Base-by-base conservation (phyloP, 1,140 invertebrate species). In the Amphibalanus amphitrite region DNA sequence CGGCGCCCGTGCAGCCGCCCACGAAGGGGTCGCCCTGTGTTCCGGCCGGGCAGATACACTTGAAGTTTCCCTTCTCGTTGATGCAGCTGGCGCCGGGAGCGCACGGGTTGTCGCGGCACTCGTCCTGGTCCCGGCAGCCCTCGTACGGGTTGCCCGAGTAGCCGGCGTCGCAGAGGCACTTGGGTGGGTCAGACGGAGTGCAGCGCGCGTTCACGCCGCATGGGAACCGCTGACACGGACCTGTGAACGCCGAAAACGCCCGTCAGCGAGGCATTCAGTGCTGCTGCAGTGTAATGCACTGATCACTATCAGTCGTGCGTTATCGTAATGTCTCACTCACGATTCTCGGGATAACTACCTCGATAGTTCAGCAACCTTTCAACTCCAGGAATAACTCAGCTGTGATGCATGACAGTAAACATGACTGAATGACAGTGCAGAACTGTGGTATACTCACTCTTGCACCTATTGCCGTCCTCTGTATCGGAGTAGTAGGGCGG, bases 121-220 rank as follows among this genome's bases (percentile, higher is more conserved):
- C 92, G 78, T 95, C 89, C 68, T 91, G 87, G 78, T 94, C 91
- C 0, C 87, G 82, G 79, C 91, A 94, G 17, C 90, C 91, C 72
- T 85, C 85, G 67, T 89, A 85, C 0, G 92, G 89, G 80, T 93
- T 89, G 28, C 91, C 90, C 78, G 89, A 88, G 77, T 87, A 93
- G 3, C 93, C 92, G 69, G 86, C 81, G 78, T 89, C 85, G 78
- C 93, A 95, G 84, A 91, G 87, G 79, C 93, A 95, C 76, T 86
- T 86, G 15, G 92, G 92, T 28, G 91, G 91, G 82, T 94, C 91
- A 71, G 87, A 90, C 8, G 92, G 90, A 6, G 89, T 91, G 78
- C 93, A 96, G 81, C 91, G 90, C 0, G 92, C 89, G 79, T 95
- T 95, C n/a, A 92, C 87, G 26, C 93, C 92, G 77, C 94, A 97